A percentile compares a stretch with the other conserved stretches of the same genome.
phyloP scores from a whole-genome alignment of 2,797 vertebrate species.

The Ptychobarbus kaznakovi region DNA sequence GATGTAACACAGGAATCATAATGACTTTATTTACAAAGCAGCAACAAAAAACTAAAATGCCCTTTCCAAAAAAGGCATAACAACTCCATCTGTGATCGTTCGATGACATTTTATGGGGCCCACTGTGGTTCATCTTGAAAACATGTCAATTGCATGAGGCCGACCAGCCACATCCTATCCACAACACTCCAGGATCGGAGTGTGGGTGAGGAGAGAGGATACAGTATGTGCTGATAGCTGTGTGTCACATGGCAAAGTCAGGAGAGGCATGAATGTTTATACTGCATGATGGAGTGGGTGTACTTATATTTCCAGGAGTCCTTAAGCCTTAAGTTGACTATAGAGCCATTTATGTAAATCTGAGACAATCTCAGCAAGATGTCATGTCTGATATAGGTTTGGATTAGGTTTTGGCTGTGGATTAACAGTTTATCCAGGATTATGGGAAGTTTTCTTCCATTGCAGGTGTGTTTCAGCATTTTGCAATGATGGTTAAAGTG shows the following conservation, averaged over 20 bases:
- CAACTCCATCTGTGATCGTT: neutral
- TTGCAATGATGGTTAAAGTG: neutral
- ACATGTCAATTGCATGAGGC: constrained; percentile 17
- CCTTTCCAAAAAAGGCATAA: neutral
- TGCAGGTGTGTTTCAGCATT: constrained; percentile 13
- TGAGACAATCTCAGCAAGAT: constrained; percentile 19
- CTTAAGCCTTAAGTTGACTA: neutral
- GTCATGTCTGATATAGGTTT: constrained; percentile 15
- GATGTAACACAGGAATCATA: constrained; percentile 3
- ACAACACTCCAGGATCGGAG: constrained; percentile 9
- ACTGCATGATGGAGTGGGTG: constrained; percentile 1
- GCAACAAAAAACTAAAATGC: constrained; percentile 21
- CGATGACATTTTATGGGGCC: constrained; percentile 29
- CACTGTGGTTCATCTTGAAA: constrained; percentile 28
- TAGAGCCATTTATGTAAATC: neutral
- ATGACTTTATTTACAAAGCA: constrained; percentile 27
- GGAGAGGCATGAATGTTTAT: constrained; percentile 41
- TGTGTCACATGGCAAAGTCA: constrained; percentile 45
- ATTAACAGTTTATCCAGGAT: constrained; percentile 35
- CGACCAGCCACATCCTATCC: constrained; percentile 21
- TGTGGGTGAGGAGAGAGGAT: constrained; percentile 27
- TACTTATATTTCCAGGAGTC: neutral
- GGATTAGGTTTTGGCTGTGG: neutral
- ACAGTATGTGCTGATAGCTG: constrained; percentile 6
- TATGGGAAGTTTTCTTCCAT: neutral